Conservation (phyloP, 1,140 invertebrate genomes). For the Drosophila subpulchrella region DNA sequence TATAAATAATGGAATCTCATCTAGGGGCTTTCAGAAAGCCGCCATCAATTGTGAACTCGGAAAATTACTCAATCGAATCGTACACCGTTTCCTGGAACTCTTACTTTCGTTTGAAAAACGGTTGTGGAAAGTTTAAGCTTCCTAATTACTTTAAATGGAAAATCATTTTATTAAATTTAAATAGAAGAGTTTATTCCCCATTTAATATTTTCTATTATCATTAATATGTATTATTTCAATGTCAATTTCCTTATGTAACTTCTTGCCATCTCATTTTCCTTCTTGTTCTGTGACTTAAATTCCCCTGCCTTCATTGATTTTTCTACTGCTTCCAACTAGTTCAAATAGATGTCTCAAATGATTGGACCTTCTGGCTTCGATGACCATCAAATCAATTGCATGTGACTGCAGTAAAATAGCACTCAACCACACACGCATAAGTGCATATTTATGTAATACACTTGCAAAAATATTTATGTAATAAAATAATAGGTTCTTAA, state of each 20-base stretch:
- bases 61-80: constrained; percentile 35
- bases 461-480: neutral
- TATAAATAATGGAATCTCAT: constrained; percentile 49
- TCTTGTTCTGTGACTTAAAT: too few relatives aligned
- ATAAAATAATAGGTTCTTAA: too few relatives aligned
- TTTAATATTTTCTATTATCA: too few relatives aligned
- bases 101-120: neutral
- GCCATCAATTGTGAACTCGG: constrained; percentile 18
- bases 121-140: neutral
- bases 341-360: constrained; percentile 19
- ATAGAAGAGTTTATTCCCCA: too few relatives aligned
- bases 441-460: constrained; percentile 11
- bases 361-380: constrained; percentile 34
- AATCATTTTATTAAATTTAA: too few relatives aligned
- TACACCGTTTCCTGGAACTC: constrained; percentile 13
- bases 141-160: too few relatives aligned
- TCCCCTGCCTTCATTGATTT: neutral
- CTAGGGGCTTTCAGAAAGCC: constrained; percentile 5
- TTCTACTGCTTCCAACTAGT: constrained; percentile 3
- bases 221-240: too few relatives aligned
- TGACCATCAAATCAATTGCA: constrained; percentile 62
- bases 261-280: neutral
- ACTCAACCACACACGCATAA: constrained; percentile 8
- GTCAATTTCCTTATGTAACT: too few relatives aligned
- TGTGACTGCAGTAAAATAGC: constrained; percentile 37